Percentiles rank a stretch among this genome's conserved stretches.
Evolutionary conservation across 2,797 vertebrate genomes (phyloP).

Genomic region (Eospalax fontanierii): DNA sequence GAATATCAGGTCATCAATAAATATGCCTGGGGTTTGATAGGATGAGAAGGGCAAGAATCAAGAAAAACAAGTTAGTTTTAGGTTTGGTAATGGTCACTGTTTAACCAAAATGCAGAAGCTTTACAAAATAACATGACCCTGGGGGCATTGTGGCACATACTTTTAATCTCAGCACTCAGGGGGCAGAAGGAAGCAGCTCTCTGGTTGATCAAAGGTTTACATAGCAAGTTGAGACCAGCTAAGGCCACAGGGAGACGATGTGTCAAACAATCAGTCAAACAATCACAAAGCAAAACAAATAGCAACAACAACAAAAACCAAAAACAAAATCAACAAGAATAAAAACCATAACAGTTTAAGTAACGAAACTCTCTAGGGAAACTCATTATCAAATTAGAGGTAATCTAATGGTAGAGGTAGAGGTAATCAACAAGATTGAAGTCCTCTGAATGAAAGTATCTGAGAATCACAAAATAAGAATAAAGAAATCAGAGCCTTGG

Average conservation of each 20-base stretch:
- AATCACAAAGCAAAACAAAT: too few relatives aligned
- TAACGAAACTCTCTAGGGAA: not conserved
- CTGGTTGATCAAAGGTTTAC: too few relatives aligned
- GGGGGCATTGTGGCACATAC: too few relatives aligned
- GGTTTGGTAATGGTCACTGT: not conserved
- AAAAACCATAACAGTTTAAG: not conserved
- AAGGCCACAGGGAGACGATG: too few relatives aligned
- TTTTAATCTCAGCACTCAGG: too few relatives aligned
- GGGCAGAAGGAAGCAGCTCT: too few relatives aligned
- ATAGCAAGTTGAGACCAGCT: too few relatives aligned
- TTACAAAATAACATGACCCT: too few relatives aligned
- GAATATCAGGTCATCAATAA: not conserved
- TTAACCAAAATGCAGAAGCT: not conserved
- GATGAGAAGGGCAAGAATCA: not conserved
- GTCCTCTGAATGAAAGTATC: not conserved
- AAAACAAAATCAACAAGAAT: too few relatives aligned
- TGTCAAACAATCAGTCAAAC: too few relatives aligned
- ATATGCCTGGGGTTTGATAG: not conserved
- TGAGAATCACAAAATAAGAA: not conserved
- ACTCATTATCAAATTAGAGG: not conserved
- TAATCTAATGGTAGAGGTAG: not conserved
- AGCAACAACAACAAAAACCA: too few relatives aligned
- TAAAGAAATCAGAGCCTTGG: not conserved
- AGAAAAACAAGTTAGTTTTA: not conserved
- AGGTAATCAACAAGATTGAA: not conserved